Evolutionary conservation across 1,140 invertebrate species (phyloP).

Genomic region (Drosophila bifasciata): DNA sequence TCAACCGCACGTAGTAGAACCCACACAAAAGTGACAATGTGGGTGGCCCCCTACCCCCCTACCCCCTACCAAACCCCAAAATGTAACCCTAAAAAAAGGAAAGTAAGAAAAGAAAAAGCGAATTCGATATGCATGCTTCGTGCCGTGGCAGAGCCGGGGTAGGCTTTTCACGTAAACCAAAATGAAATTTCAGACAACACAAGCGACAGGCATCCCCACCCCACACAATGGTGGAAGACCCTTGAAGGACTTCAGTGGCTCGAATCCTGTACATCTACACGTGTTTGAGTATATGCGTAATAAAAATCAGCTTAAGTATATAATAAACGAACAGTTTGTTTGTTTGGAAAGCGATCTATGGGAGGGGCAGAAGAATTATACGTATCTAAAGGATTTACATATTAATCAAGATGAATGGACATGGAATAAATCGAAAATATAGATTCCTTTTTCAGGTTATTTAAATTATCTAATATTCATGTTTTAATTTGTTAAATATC

Average conservation of each 20-base stretch:
- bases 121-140: slow-evolving; percentile 51
- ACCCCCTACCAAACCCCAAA: neutral
- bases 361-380: no score
- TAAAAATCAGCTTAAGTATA: slow-evolving; percentile 26
- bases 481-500: no score
- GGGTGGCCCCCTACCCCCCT: slow-evolving; percentile 2
- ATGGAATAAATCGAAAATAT: no score
- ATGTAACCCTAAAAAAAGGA: slow-evolving; percentile 26
- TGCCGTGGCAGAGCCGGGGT: neutral
- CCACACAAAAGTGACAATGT: slow-evolving; percentile 74
- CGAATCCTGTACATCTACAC: slow-evolving; percentile 11
- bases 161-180: slow-evolving; percentile 2
- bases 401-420: no score
- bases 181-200: slow-evolving; percentile 47
- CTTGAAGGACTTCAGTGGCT: neutral
- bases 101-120: slow-evolving; percentile 1
- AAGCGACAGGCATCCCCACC: slow-evolving; percentile 23
- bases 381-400: no score
- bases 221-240: slow-evolving; percentile 2
- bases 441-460: no score
- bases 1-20: slow-evolving; percentile 70
- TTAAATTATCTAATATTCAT: no score
- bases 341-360: neutral
- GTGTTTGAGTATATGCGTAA: slow-evolving; percentile 12
- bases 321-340: slow-evolving; percentile 10